A percentile compares a stretch with the other conserved stretches of the same genome.
Evolutionary conservation across 2,797 vertebrate genomes (phyloP).

Genomic region (Pipistrellus pygmaeus): DNA sequence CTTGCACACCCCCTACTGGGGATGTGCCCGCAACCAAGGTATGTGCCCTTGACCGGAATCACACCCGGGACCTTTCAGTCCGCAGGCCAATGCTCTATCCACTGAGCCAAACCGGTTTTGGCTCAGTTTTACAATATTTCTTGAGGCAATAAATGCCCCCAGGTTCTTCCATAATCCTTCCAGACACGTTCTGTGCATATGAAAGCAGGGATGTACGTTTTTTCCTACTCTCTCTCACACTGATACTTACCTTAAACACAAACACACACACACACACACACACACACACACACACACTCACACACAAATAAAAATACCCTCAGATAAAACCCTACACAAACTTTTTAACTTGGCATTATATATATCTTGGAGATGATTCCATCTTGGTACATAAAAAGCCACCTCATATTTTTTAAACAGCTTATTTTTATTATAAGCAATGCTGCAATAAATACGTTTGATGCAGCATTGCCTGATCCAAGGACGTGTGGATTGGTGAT

Average conservation of each 20-base stretch:
- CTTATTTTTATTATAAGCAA: not conserved
- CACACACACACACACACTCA: no score
- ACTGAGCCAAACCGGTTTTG: no score
- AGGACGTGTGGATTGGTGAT: not conserved
- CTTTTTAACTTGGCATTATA: not conserved
- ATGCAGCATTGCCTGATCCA: not conserved
- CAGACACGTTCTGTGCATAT: not conserved
- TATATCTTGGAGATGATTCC: not conserved
- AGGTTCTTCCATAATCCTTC: not conserved
- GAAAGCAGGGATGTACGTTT: not conserved
- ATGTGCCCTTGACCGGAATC: no score
- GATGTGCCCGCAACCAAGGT: no score
- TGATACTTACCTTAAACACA: not conserved
- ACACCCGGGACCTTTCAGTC: no score
- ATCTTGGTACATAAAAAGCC: not conserved
- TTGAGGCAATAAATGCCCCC: not conserved
- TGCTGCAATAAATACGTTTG: not conserved
- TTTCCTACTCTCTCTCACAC: not conserved
- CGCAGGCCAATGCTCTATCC: no score
- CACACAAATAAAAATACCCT: not conserved
- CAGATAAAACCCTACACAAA: not conserved
- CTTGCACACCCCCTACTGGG: no score
- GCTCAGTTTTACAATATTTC: conserved; percentile 13
- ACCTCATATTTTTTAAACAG: not conserved
- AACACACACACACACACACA: no score